phyloP scores from a whole-genome alignment of 2,888 invertebrate species.

The Acrobasis consociella region DNA sequence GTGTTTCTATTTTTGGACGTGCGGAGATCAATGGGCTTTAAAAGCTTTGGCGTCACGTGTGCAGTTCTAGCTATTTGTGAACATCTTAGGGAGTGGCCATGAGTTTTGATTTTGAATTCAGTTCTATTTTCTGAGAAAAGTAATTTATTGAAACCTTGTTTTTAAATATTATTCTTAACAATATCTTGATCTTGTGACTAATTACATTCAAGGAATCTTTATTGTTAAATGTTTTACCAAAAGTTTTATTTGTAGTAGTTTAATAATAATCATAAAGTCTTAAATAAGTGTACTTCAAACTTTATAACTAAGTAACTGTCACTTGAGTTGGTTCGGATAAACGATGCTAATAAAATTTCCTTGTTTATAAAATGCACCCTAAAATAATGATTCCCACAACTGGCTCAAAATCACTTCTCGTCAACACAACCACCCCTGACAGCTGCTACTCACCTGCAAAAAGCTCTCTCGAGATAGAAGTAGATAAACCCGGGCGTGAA shows the following conservation, averaged over 20 bases:
- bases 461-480: background rate
- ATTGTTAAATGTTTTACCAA: background rate
- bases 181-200: background rate
- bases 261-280: too few species aligned
- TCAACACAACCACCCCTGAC: background rate
- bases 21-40: constrained; percentile 11
- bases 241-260: too few species aligned
- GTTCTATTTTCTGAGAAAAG: background rate
- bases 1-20: constrained; percentile 5
- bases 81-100: background rate
- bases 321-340: too few species aligned
- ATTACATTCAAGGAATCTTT: too few species aligned
- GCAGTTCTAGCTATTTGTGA: constrained; percentile 11
- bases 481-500: constrained; percentile 6
- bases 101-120: too few species aligned
- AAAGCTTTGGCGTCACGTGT: constrained; percentile 6
- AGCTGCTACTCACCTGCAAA: constrained; percentile 12
- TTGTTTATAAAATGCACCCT: background rate
- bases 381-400: background rate
- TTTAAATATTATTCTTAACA: background rate
- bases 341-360: background rate
- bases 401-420: background rate
- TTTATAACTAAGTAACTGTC: too few species aligned
- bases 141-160: background rate
- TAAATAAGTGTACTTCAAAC: too few species aligned